Evolutionary conservation across 2,113 vertebrate species (phyloP), one percentile per base, ranked within the genome.

Genomic region (Pelecanoides urinatrix): DNA sequence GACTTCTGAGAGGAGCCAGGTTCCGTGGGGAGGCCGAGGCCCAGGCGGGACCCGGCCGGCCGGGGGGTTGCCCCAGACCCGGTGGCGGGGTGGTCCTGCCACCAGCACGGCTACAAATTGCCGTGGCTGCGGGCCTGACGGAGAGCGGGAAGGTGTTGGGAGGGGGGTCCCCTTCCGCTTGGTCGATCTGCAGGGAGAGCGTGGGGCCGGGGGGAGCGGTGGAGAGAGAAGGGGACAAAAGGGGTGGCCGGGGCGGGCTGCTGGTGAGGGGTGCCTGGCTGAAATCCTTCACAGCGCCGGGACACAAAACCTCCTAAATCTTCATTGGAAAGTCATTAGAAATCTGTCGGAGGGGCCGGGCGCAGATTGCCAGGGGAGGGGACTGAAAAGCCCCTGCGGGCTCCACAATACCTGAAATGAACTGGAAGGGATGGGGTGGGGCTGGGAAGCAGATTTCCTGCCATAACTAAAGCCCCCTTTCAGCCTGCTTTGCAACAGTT

Each of bases 291-390:
- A 95, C 95, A 92, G 94, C 8, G 16, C 27, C 44, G 16, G 90
- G 76, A 84, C 75, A 92, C 53, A 67, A 95, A 98, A 83, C 88
- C 98, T 97, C 95, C 96, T 98, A 98, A 98, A 98, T 99, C 98
- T 98, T 98, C 98, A 99, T 98, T 96, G 97, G 97, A 99, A 99
- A 99, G 98, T 98, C 98, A 99, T 99, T 99, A 98, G 98, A 98
- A 99, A 99, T 98, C 98, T 99, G 99, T 97, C 90, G 91, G 94
- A 97, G 98, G 95, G 96, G 97, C 97, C 89, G 90, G 83, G 96
- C 95, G 96, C 99, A 99, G 99, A 99, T 99, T 99, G 99, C 96
- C 92, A 79, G 92, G 96, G 93, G 53, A 94, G 87, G 97, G 93
- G 89, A 92, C 95, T 98, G 98, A 98, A 98, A 98, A 98, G 97